Percentiles rank a stretch among this genome's conserved stretches.
Conservation (phyloP, 2,888 invertebrate genomes). For the Acanthosepion pharaonis region DNA sequence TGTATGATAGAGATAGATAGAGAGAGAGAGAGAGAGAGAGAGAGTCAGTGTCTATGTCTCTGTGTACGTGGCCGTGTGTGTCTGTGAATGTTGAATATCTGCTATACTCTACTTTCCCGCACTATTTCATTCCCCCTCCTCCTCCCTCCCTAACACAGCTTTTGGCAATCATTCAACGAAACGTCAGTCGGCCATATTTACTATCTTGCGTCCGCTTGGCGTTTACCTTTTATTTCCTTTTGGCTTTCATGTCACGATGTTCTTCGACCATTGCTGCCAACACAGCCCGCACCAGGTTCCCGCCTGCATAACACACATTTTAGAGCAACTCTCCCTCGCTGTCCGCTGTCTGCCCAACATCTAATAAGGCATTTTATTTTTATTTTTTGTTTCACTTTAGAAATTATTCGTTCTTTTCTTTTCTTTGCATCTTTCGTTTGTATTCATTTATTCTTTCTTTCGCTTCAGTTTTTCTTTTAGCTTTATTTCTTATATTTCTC, state of each 20-base stretch:
- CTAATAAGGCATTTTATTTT: background rate
- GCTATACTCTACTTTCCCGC: slow-evolving; percentile 33
- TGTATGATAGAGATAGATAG: too few relatives aligned
- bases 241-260: slow-evolving; percentile 33
- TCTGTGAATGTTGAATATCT: background rate
- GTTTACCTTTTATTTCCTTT: background rate
- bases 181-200: slow-evolving; percentile 33
- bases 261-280: background rate
- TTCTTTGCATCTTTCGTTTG: background rate
- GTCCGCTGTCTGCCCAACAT: background rate
- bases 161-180: slow-evolving; percentile 33
- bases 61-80: too few relatives aligned
- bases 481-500: background rate
- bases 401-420: background rate
- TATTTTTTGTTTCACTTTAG: background rate
- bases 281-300: background rate
- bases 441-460: background rate
- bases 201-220: background rate
- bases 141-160: background rate
- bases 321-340: background rate
- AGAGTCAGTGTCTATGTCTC: too few relatives aligned
- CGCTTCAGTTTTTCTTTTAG: background rate
- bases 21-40: too few relatives aligned
- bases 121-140: background rate
- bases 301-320: background rate